Evolutionary conservation across 92 coral and sea anemone genomes (phyloP).

Genomic region (Heliopora coerulea): DNA sequence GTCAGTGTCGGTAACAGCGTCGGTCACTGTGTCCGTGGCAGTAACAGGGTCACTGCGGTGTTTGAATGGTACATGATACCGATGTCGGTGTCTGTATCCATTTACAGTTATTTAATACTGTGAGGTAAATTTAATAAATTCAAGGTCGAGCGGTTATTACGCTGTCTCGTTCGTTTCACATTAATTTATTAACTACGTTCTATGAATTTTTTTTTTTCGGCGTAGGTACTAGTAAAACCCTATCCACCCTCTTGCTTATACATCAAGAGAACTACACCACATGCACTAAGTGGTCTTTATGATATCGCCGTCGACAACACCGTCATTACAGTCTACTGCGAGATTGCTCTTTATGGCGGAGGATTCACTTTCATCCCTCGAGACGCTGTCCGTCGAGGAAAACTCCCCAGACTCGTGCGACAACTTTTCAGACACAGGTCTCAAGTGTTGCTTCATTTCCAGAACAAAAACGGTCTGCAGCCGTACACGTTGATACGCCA

Average conservation of each 20-base stretch:
- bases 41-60: too few relatives aligned
- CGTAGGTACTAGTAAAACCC: too few relatives aligned
- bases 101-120: too few relatives aligned
- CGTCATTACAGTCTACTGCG: constrained; percentile 52
- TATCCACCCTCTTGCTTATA: constrained; percentile 12
- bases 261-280: constrained; percentile 17
- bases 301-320: neutral
- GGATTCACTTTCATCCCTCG: constrained; percentile 65
- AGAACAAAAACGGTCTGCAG: constrained; percentile 31
- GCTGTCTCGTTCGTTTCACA: too few relatives aligned
- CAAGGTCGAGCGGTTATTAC: too few relatives aligned
- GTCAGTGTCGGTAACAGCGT: too few relatives aligned
- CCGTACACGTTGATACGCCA: constrained; percentile 39
- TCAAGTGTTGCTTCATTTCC: constrained; percentile 51
- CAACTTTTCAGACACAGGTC: constrained; percentile 46
- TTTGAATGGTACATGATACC: too few relatives aligned
- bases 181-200: too few relatives aligned
- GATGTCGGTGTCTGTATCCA: too few relatives aligned
- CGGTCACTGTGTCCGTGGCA: too few relatives aligned
- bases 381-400: constrained; percentile 17
- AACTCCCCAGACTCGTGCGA: constrained; percentile 12
- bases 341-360: constrained; percentile 52
- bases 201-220: too few relatives aligned
- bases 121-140: too few relatives aligned
- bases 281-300: constrained; percentile 50